Evolutionary conservation across 2,888 invertebrate genomes (phyloP), one percentile per base, ranked within the genome.

Genomic region (Nomada fucata): DNA sequence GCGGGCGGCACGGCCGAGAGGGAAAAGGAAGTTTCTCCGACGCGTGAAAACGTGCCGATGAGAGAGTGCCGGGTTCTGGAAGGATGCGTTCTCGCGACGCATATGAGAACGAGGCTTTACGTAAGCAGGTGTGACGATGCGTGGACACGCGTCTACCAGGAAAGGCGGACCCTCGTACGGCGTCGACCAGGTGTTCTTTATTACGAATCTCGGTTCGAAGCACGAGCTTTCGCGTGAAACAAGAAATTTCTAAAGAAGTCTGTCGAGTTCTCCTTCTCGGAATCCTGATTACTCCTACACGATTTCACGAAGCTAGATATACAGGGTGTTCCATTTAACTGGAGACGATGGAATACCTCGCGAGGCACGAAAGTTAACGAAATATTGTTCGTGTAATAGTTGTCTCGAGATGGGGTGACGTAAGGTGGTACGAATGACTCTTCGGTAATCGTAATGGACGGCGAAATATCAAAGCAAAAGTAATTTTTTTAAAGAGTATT

Each of bases 81-180:
- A 83, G 85, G 83, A 87, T 69, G 83, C 63, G 26, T 81, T 80
- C 61, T 75, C 85, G 84, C 82, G 84, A 69, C 77, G 78, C 88
- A 83, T 86, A 88, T 84, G 88, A 83, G 86, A 83, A 85, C 82
- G 78, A 80, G 87, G 90, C 89, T 92, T 91, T 89, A 83, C 91
- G 89, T 93, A 93, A 93, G 93, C 93, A 93, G 92, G 93, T 93
- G 93, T 93, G 93, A 93, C 93, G 93, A 93, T 93, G 93, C 93
- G 89, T 83, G 91, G 92, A 93, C 93, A 93, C 93, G 93, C 92
- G 91, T 93, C 91, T 92, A 91, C 92, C 92, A 89, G 91, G 92
- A 92, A 93, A 91, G 80, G 61, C 79, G 77, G 73, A 88, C 83
- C 77, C 88, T 86, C 86, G 78, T 87, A 82, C 83, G 82, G 83